Percentiles rank a stretch among this genome's conserved stretches.
phyloP scores from a whole-genome alignment of 2,113 vertebrate species.

The Platanista minor region DNA sequence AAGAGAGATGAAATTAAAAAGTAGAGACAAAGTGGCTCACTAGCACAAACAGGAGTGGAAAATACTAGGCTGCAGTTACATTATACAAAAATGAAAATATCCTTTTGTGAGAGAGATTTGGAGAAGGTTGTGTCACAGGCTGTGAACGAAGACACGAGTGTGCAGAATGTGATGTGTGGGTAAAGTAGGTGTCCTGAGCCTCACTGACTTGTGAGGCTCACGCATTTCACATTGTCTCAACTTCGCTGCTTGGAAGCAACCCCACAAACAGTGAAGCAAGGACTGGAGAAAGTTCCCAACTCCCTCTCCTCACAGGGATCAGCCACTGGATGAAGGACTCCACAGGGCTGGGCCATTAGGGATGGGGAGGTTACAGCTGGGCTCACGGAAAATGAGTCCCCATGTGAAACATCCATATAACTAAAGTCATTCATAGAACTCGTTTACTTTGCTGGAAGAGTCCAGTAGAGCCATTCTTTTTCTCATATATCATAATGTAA shows the following conservation, averaged over 20 bases:
- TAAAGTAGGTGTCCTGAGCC: neutral
- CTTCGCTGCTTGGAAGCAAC: neutral
- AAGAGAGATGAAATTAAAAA: neutral
- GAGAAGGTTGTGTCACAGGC: neutral
- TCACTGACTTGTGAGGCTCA: neutral
- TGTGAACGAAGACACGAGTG: neutral
- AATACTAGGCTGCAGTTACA: neutral
- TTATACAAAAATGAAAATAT: neutral
- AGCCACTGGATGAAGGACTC: fast-evolving
- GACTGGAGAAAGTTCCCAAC: fast-evolving
- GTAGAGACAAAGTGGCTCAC: neutral
- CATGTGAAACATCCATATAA: neutral
- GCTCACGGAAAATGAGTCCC: neutral
- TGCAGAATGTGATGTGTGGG: neutral
- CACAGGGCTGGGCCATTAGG: neutral
- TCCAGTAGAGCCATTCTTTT: neutral
- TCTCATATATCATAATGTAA: neutral
- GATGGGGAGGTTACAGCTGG: neutral
- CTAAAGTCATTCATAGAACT: neutral
- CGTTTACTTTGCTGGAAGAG: neutral
- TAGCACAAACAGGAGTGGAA: neutral
- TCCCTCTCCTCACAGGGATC: neutral
- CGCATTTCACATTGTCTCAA: neutral
- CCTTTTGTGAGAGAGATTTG: neutral
- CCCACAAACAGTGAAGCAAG: neutral